These are phyloP conservation scores for Eupithecia insigniata DNA, from an alignment of 2,888 invertebrate species.

Conservation along the genomic window DNA sequence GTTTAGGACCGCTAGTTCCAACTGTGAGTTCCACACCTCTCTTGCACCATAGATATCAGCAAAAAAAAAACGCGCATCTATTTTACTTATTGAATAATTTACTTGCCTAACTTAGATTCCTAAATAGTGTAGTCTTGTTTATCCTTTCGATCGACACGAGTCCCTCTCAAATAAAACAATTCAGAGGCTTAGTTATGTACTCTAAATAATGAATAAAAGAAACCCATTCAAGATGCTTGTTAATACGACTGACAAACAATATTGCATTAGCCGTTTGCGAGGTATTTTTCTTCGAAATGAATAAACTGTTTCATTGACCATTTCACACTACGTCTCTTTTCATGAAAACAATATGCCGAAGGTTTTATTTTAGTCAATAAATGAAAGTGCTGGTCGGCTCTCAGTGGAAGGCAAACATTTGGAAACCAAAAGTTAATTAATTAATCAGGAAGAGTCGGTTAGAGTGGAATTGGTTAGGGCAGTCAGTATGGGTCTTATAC, in stretches of 20 bases:
- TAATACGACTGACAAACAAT: conserved; percentile 8
- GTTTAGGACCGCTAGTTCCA: no score
- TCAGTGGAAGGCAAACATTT: conserved; percentile 1
- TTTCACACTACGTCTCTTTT: background rate
- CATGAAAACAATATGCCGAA: background rate
- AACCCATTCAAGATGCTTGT: background rate
- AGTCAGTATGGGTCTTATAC: background rate
- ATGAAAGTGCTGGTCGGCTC: conserved; percentile 9
- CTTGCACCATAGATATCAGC: no score
- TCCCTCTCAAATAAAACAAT: background rate
- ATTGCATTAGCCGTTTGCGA: background rate
- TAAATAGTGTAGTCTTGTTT: no score
- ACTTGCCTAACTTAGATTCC: no score
- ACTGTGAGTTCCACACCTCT: no score
- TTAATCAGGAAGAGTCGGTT: conserved; percentile 11
- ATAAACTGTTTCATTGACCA: background rate
- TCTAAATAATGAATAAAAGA: conserved; percentile 1
- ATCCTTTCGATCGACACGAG: no score
- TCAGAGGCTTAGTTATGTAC: background rate
- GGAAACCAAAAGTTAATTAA: conserved; percentile 7
- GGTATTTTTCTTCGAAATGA: background rate
- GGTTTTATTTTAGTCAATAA: background rate
- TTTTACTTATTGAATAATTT: no score
- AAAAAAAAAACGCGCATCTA: no score
- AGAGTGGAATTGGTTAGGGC: background rate